Base-by-base conservation (phyloP, 2,797 vertebrate genomes). In the Sebastiscus albofasciatus region DNA sequence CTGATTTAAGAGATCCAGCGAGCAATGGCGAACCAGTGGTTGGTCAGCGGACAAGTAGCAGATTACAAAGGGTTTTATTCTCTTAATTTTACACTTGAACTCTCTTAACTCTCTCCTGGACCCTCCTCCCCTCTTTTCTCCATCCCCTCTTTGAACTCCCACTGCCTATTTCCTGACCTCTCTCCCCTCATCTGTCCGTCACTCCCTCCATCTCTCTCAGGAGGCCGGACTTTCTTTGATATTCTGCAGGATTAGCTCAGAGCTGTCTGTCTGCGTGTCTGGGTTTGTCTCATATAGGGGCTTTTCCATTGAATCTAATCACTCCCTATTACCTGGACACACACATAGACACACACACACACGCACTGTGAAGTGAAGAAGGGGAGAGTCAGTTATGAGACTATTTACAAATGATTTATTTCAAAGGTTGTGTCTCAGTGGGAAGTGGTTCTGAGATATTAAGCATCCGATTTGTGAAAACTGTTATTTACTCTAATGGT, bases 1-100 rank as follows among this genome's bases (percentile, higher is more conserved):
- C 6, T 79, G 39, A 80, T 85, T 87, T 75, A 72, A 77, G 56
- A 77, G 55, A 69, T 58, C 61, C 70, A 64, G 61, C 11, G 20
- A 82, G 56, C 34, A 61, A 54, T 61, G 31, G 36, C 66, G 75
- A 76, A 84, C 76, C 73, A 72, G 70, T 36, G 74, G 59, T 78
- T 52, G 60, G 72, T 77, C 85, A 79, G 58, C 36, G 55, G 22
- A 61, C 46, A 77, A 82, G 75, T 64, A 75, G 78, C 71, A 72
- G 82, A 77, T 90, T 84, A 88, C 81, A 86, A 91, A 84, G 46
- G 76, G 62, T 75, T 90, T 85, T 77, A 87, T 82, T 84, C 82
- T 79, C 69, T 83, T 79, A 77, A 89, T 87, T 90, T 92, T 88
- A 90, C 88, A 88, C 85, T 85, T 91, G 85, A 91, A 89, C 83